These are phyloP conservation scores for Lutjanus campechanus DNA, from an alignment of 2,797 vertebrate genomes.

Conservation along the genomic window DNA sequence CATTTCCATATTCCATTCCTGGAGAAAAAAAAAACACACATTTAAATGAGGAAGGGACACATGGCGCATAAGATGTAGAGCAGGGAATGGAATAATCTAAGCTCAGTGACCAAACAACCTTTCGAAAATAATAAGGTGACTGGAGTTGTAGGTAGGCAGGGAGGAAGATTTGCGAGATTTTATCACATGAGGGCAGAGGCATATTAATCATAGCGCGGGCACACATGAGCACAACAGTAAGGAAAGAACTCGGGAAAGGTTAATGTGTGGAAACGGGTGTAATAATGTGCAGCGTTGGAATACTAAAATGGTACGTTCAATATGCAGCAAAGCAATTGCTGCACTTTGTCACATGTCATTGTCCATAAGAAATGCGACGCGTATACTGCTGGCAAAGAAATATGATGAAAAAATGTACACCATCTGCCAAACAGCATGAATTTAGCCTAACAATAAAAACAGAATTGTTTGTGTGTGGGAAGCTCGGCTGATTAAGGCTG, in stretches of 20 bases:
- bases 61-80: constrained; percentile 58
- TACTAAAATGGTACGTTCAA: constrained; percentile 67
- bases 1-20: constrained; percentile 82
- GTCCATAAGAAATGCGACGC: constrained; percentile 43
- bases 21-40: constrained; percentile 73
- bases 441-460: constrained; percentile 64
- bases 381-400: constrained; percentile 41
- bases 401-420: constrained; percentile 49
- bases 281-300: constrained; percentile 68
- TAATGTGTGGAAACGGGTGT: constrained; percentile 77
- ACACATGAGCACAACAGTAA: constrained; percentile 62
- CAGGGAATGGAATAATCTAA: constrained; percentile 78
- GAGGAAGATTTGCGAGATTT: constrained; percentile 79
- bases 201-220: constrained; percentile 78
- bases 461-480: constrained; percentile 67
- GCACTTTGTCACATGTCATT: constrained; percentile 69
- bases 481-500: constrained; percentile 69
- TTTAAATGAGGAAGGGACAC: constrained; percentile 72
- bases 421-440: constrained; percentile 67
- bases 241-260: constrained; percentile 75
- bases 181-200: constrained; percentile 76
- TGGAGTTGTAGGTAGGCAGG: constrained; percentile 65
- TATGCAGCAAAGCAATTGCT: constrained; percentile 70
- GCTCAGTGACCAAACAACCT: constrained; percentile 78
- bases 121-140: constrained; percentile 79